Conservation (phyloP, 2,797 vertebrate genomes). For the Eulemur mongoz region DNA sequence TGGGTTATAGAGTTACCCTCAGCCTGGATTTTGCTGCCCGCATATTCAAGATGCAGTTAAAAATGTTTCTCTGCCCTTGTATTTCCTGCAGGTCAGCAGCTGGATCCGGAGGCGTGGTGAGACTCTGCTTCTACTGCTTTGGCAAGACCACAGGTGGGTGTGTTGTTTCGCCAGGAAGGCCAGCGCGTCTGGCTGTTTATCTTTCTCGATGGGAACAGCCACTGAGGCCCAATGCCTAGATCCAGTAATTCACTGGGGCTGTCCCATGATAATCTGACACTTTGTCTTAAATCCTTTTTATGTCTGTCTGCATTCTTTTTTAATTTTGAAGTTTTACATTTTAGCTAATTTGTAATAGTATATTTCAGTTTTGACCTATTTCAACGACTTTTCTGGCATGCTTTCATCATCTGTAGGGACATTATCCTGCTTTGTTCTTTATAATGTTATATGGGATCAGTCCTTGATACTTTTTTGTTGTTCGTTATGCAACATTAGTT, state of each 20-base stretch:
- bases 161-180: neutral
- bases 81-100: neutral
- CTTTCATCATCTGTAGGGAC: neutral
- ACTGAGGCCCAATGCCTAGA: neutral
- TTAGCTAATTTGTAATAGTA: neutral
- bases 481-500: neutral
- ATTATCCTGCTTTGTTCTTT: neutral
- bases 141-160: neutral
- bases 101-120: neutral
- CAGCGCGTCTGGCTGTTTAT: neutral
- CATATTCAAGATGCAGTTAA: neutral
- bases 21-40: neutral
- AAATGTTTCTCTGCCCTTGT: neutral
- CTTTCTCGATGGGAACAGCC: neutral
- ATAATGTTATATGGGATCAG: neutral
- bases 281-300: neutral
- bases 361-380: neutral
- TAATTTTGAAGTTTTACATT: neutral
- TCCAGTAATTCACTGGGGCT: neutral
- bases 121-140: neutral
- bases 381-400: neutral
- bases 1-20: neutral
- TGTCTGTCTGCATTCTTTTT: neutral
- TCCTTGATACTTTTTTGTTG: neutral
- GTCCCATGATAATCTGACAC: neutral